These are phyloP conservation scores for Anagrus nilaparvatae DNA, from an alignment of 1,140 invertebrate genomes.

Conservation along the genomic window DNA sequence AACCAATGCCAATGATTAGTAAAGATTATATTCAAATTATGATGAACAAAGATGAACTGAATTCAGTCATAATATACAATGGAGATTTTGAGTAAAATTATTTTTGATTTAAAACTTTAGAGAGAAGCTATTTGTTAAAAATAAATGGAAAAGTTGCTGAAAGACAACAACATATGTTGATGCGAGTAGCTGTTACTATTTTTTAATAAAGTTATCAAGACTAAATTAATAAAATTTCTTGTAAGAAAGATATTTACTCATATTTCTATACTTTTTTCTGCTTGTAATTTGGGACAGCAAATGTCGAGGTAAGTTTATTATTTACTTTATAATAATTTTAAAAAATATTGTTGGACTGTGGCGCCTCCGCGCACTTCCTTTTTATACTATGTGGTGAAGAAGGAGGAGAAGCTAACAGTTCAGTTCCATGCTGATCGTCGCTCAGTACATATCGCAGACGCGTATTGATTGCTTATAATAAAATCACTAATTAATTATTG, in stretches of 20 bases:
- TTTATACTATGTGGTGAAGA: too few relatives aligned
- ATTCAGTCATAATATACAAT: constrained; percentile 94
- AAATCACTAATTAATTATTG: too few relatives aligned
- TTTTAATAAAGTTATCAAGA: constrained; percentile 87
- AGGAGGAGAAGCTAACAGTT: too few relatives aligned
- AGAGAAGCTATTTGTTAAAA: constrained; percentile 89
- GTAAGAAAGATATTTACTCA: constrained; percentile 96
- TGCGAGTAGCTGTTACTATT: constrained; percentile 94
- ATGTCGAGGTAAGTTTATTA: constrained; percentile 75
- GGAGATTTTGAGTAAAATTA: constrained; percentile 96
- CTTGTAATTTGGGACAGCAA: constrained; percentile 84
- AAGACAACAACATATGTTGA: constrained; percentile 96
- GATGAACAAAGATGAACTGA: constrained; percentile 74
- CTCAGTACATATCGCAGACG: too few relatives aligned
- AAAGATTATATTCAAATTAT: constrained; percentile 76
- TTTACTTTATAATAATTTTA: constrained; percentile 2
- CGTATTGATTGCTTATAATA: too few relatives aligned
- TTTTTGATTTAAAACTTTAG: constrained; percentile 98
- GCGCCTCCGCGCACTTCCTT: too few relatives aligned
- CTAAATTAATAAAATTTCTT: constrained; percentile 78
- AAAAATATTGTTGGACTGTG: too few relatives aligned
- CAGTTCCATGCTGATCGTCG: too few relatives aligned
- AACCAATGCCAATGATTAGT: constrained; percentile 72
- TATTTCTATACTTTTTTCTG: constrained; percentile 92
- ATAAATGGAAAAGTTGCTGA: constrained; percentile 90